phyloP scores from a whole-genome alignment of 2,888 invertebrate species.

The Ptychoptera contaminata region DNA sequence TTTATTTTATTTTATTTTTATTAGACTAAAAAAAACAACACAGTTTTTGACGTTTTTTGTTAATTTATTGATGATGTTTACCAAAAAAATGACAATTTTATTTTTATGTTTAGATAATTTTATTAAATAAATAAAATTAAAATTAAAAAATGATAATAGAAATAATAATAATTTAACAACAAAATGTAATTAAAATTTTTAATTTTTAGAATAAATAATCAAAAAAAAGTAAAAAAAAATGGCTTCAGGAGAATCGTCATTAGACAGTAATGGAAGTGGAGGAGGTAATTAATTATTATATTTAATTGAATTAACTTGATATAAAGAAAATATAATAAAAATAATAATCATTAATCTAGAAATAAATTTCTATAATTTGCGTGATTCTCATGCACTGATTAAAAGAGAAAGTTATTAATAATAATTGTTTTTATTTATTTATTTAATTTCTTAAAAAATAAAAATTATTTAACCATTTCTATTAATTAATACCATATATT shows the following conservation, averaged over 20 bases:
- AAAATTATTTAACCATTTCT: not conserved
- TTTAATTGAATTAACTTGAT: too few species aligned
- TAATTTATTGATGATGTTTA: too few species aligned
- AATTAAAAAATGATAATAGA: too few species aligned
- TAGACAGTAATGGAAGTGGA: constrained; percentile 64
- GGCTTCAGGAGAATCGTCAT: constrained; percentile 65
- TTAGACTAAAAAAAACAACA: too few species aligned
- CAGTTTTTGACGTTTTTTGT: too few species aligned
- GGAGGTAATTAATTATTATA: constrained; percentile 27
- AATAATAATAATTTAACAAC: too few species aligned
- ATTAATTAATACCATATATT: constrained; percentile 7
- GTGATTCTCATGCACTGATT: constrained; percentile 1
- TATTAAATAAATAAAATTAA: too few species aligned
- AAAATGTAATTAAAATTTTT: not conserved
- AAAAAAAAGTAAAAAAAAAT: constrained; percentile 30
- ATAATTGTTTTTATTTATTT: not conserved
- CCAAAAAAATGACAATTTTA: too few species aligned
- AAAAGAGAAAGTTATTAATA: constrained; percentile 2
- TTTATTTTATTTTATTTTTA: too few species aligned
- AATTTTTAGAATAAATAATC: not conserved
- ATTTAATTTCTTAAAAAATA: constrained; percentile 1
- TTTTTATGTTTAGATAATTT: too few species aligned
- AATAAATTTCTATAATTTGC: constrained; percentile 1
- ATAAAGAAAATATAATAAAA: too few species aligned
- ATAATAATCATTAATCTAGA: not conserved